Evolutionary conservation across 2,888 invertebrate genomes (phyloP), one percentile per base, ranked within the genome.

Genomic region (Molorchus minor): DNA sequence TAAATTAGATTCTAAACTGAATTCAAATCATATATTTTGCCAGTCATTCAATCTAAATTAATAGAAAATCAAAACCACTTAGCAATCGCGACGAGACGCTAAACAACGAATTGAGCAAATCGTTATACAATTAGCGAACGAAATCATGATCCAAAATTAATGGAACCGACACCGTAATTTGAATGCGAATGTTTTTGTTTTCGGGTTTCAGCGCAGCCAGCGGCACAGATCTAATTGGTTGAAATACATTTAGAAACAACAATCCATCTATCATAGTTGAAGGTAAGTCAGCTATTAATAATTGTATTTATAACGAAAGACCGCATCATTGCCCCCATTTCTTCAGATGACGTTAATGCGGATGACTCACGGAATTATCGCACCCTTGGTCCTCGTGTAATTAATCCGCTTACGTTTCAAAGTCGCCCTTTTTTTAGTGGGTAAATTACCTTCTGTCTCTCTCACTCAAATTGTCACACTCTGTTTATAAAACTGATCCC

Each of bases 201-300:
- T 33, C 13, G 15, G 43, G n/a, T 41, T 43, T 38, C 49, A 43
- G 59, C 29, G 49, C 58, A 64, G 46, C 57, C 55, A 62, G 57
- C 55, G 64, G 58, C 59, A 63, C 61, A 65, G 61, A 63, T 56
- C 56, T 61, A 65, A 65, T 67, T 65, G 65, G 65, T 61, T 53
- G 56, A 61, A 62, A 61, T 61, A 64, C 66, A 64, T 59, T 64
- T 61, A 56, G 61, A 64, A 62, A 64, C 64, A 65, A 63, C 63
- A 43, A 61, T 56, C 62, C 65, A 68, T 68, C 67, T 68, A 68
- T 56, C 56, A 56, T 70, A 70, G 71, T 65, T 63, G 62, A 67
- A 74, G 74, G 73, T 75, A 75, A 76, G 70, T 76, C 75, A 70
- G 64, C 74, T 73, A 74, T 75, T 71, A 74, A 75, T 76, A 75